These are phyloP conservation scores for Stenodera caucasica DNA, from an alignment of 2,888 invertebrate species.

Conservation along the genomic window DNA sequence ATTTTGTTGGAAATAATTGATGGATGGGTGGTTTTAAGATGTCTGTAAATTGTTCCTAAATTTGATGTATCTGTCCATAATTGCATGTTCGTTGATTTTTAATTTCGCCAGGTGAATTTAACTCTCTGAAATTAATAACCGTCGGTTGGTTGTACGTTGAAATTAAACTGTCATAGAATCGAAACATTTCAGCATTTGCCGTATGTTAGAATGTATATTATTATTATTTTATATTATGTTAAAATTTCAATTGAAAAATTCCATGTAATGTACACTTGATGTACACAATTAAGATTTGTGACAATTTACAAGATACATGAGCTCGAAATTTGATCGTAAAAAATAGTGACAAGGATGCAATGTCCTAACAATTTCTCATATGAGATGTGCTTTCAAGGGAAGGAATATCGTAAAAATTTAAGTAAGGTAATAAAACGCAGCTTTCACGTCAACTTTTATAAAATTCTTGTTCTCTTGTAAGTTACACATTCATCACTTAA, in stretches of 20 bases:
- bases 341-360: constrained; percentile 34
- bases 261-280: background rate
- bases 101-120: background rate
- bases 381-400: constrained; percentile 32
- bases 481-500: constrained; percentile 31
- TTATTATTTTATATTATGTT: background rate
- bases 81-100: background rate
- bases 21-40: constrained; percentile 2
- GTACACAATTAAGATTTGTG: constrained; percentile 28
- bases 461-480: constrained; percentile 33
- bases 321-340: constrained; percentile 35
- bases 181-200: background rate
- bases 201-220: background rate
- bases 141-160: background rate
- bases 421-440: constrained; percentile 32
- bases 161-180: background rate
- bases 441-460: constrained; percentile 34
- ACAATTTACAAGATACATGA: constrained; percentile 31
- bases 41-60: background rate
- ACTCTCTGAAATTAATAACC: background rate
- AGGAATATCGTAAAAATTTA: constrained; percentile 35
- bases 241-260: background rate
- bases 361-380: constrained; percentile 34
- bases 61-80: constrained; percentile 6
- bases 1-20: constrained; percentile 1